These are phyloP conservation scores for Scylla paramamosain DNA, from an alignment of 1,140 invertebrate genomes.

Conservation along the genomic window DNA sequence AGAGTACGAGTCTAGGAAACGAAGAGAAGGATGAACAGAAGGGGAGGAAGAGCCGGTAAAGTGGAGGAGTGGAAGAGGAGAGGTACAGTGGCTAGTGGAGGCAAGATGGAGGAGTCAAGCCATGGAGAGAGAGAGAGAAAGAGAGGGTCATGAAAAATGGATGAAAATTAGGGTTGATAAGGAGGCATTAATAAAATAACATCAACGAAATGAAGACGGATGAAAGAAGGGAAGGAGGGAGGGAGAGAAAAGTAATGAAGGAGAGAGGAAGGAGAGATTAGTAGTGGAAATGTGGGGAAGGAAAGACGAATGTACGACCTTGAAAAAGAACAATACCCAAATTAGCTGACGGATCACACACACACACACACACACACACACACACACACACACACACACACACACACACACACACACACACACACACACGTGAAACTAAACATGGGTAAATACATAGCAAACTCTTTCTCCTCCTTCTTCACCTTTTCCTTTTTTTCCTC, in stretches of 20 bases:
- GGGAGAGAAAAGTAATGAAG: not conserved
- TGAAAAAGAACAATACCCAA: not conserved
- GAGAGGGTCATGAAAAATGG: not conserved
- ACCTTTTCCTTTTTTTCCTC: not conserved
- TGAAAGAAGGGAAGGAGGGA: not conserved
- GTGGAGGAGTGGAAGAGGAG: not conserved
- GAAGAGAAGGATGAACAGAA: not conserved
- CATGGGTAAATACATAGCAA: not conserved
- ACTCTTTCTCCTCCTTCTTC: not conserved
- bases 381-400: constrained; percentile 20
- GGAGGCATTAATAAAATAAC: not conserved
- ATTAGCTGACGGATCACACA: not conserved
- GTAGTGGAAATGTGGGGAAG: not conserved
- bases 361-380: not conserved
- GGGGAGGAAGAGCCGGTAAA: not conserved
- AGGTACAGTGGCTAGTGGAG: not conserved
- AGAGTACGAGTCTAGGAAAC: too few relatives aligned
- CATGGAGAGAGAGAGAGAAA: not conserved
- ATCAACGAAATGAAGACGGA: not conserved
- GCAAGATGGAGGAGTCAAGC: not conserved
- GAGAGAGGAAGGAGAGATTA: not conserved
- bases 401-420: constrained; percentile 18
- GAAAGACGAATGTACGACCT: not conserved
- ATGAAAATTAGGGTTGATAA: constrained; percentile 4
- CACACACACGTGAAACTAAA: not conserved